These are phyloP conservation scores for Anarsia innoxiella DNA, from an alignment of 2,888 invertebrate species.

Conservation along the genomic window DNA sequence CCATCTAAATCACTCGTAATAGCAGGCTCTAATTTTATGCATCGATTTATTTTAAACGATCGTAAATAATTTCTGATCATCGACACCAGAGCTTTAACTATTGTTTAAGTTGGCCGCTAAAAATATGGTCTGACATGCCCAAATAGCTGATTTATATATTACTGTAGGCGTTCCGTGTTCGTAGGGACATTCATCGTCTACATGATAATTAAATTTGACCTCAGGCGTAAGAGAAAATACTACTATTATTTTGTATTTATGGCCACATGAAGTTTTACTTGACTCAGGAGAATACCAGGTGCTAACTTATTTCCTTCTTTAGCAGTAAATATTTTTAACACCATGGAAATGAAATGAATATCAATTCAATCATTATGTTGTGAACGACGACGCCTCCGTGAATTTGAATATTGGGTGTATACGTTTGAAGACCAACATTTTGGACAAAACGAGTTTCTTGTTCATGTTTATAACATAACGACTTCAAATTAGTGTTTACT, in stretches of 20 bases:
- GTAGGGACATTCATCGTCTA: constrained; percentile 45
- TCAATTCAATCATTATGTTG: constrained; percentile 16
- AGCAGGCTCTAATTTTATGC: constrained; percentile 63
- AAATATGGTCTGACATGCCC: constrained; percentile 39
- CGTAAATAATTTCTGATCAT: constrained; percentile 65
- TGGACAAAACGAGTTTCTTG: no score
- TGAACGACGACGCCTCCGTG: not conserved
- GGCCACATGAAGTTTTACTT: constrained; percentile 50
- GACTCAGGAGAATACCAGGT: constrained; percentile 54
- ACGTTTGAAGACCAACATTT: no score
- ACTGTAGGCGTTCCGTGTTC: constrained; percentile 52
- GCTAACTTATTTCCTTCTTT: constrained; percentile 39
- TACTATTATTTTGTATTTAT: constrained; percentile 55
- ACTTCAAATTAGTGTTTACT: no score
- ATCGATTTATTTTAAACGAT: constrained; percentile 68
- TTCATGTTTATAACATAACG: no score
- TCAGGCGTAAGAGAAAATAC: constrained; percentile 48
- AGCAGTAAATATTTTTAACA: constrained; percentile 51
- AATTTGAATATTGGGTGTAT: no score
- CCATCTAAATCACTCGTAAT: constrained; percentile 65
- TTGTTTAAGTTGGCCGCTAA: constrained; percentile 61
- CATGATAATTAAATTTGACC: constrained; percentile 73
- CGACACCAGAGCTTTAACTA: constrained; percentile 63
- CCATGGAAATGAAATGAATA: constrained; percentile 21
- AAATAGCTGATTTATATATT: constrained; percentile 51